Base-by-base conservation (phyloP, 2,113 vertebrate species). In the Danio rerio region DNA sequence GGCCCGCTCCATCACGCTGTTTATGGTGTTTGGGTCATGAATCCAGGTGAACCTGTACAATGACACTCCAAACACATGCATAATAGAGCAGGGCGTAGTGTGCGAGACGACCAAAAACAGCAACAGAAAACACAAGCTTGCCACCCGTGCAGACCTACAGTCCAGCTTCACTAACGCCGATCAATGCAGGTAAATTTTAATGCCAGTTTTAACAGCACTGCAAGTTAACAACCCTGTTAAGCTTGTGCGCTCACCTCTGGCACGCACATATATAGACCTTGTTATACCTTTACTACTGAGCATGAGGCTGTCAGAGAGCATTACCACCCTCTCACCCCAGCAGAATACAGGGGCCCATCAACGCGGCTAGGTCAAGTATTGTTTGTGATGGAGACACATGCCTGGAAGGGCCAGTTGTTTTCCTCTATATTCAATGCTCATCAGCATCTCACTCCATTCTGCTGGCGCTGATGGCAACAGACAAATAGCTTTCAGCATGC, bases 401-500 rank as follows among this genome's bases (percentile, higher is more conserved):
- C 88, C 88, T 79, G 63, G 72, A 83, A 88, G 84, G 81, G 82
- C 85, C 87, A 82, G 86, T 89, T 90, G 86, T 88, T 92, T 90
- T 86, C 83, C 83, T 88, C 85, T 86, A 78, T 85, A 92, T 94
- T 92, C 93, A 96, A 95, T 94, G 93, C 95, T 96, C 95, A 94
- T 96, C 95, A 95, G 93, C 7, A 81, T 91, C 94, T 92, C 92
- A 92, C 94, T 96, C 94, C 91, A 93, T 95, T 95, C 94, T 86
- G 92, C 93, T 94, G 91, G 92, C 91, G 93, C 95, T 90, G 95
- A 96, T 95, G 93, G 95, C 94, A 94, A 89, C 90, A 90, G 92
- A 94, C 95, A 92, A 96, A 97, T 95, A 95, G 95, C 94, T 98
- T 95, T 96, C 94, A 94, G 94, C 94, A 93, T 92, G 92, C 95